Conservation (phyloP, 2,797 vertebrate species). For the Acridotheres tristis region DNA sequence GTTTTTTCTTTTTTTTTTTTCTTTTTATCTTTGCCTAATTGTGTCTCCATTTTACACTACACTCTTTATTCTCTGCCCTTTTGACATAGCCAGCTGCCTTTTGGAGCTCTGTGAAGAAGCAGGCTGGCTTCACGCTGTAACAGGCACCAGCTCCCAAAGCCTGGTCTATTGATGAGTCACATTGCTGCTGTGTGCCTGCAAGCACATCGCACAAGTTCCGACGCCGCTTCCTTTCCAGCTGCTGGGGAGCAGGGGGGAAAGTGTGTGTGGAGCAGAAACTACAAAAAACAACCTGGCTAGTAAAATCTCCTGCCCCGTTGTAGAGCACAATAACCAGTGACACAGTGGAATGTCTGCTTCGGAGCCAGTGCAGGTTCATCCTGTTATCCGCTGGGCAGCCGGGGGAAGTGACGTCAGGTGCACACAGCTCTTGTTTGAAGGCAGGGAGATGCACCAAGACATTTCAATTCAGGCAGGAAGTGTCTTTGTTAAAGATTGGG, state of each 20-base stretch:
- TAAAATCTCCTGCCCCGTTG: background rate
- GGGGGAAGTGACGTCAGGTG: constrained; percentile 50
- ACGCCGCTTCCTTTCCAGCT: background rate
- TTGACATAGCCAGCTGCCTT: constrained; percentile 80
- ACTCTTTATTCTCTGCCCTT: constrained; percentile 80
- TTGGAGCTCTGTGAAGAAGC: constrained; percentile 71
- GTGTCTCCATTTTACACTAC: constrained; percentile 75
- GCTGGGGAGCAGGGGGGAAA: background rate
- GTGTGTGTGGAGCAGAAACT: background rate
- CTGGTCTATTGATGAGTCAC: constrained; percentile 72
- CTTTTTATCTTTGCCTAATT: constrained; percentile 70
- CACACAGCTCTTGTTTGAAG: constrained; percentile 30
- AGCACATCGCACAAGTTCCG: constrained; percentile 22
- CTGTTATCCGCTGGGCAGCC: constrained; percentile 45
- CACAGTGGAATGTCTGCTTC: constrained; percentile 58
- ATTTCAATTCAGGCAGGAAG: constrained; percentile 49
- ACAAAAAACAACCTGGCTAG: background rate
- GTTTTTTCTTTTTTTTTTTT: constrained; percentile 43
- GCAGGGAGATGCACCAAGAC: constrained; percentile 6
- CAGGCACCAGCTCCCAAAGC: constrained; percentile 79
- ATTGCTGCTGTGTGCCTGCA: constrained; percentile 61
- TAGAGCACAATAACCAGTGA: background rate
- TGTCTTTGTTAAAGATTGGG: constrained; percentile 5
- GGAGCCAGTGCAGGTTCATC: constrained; percentile 54
- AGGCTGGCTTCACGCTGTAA: constrained; percentile 78